Evolutionary conservation across 2,888 invertebrate genomes (phyloP), one percentile per base, ranked within the genome.

Genomic region (Dione vanillae): DNA sequence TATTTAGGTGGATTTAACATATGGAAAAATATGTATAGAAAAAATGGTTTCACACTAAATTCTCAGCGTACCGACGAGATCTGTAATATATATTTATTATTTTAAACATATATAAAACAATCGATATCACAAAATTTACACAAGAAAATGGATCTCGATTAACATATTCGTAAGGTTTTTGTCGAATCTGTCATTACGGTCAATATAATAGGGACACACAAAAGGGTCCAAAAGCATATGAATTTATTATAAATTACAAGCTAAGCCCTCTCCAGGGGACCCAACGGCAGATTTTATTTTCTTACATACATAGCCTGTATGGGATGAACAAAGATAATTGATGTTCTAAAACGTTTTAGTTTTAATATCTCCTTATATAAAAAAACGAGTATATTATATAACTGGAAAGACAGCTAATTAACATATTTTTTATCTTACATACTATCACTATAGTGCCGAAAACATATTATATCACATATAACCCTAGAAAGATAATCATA

Each of bases 241-340:
- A 84, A 85, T 85, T 83, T 81, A 83, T 84, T 84, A 84, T 83
- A 84, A 79, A 82, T 81, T 80, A 78, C 77, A 81, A 79, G 78
- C 43, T 78, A 80, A 83, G 78, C 80, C 77, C 74, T 75, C 78
- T 75, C 76, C 71, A 72, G 43, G 67, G 68, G 75, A 73, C 76
- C 74, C 70, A 69, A 75, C 73, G 74, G 82, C 71, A 61, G 69
- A 52, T 75, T 75, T 73, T 71, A 83, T 83, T 80, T 80, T 78
- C 71, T 77, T 78, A 2, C 5, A 79, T 77, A 80, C 75, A 76
- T 75, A 72, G 74, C 67, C 66, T 59, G 71, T 70, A 73, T 75
- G 69, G 73, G 52, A 40, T 35, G 40, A 67, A 69, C 68, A 68
- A 35, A 14, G 52, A 71, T 71, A 37, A 47, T 52, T 72, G 68